Conservation (phyloP, 2,797 vertebrate genomes). For the Schizopygopsis malacanthus region DNA sequence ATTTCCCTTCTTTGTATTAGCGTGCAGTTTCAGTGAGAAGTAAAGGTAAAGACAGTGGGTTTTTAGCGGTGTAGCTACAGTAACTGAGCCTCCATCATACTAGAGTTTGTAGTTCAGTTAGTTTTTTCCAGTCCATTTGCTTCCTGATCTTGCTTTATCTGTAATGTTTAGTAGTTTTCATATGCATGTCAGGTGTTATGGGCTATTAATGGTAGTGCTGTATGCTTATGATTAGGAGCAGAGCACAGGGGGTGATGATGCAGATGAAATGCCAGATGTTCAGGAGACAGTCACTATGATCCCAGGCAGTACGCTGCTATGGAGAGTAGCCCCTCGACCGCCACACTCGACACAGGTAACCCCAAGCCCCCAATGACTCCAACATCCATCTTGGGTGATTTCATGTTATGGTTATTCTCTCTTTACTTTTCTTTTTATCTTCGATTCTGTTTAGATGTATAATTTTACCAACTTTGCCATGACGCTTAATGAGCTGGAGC, state of each 20-base stretch:
- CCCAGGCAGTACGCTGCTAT: conserved; percentile 94
- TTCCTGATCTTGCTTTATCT: conserved; percentile 21
- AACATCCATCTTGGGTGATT: not conserved
- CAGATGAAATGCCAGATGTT: conserved; percentile 85
- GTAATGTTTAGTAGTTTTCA: not conserved
- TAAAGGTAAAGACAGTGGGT: conserved; percentile 3
- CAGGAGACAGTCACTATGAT: conserved; percentile 93
- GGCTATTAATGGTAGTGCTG: conserved; percentile 11
- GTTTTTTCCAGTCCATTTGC: not conserved
- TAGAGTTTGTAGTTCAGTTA: conserved; percentile 9
- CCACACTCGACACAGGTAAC: conserved; percentile 89
- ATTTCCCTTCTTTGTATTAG: not conserved
- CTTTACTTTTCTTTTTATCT: not conserved
- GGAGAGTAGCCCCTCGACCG: conserved; percentile 90
- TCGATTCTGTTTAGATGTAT: conserved; percentile 87
- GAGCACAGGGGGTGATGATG: conserved; percentile 75
- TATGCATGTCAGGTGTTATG: not conserved
- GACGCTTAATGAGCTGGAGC: conserved; percentile 91
- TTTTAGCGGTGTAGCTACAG: conserved; percentile 11
- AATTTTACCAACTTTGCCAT: conserved; percentile 97
- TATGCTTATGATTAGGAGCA: conserved; percentile 71
- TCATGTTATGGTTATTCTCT: not conserved
- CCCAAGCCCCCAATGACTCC: not conserved
- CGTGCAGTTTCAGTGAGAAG: conserved; percentile 11
- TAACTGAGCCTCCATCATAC: conserved; percentile 1